Evolutionary conservation across 2,888 invertebrate species (phyloP).

Genomic region (Eudemis profundana): DNA sequence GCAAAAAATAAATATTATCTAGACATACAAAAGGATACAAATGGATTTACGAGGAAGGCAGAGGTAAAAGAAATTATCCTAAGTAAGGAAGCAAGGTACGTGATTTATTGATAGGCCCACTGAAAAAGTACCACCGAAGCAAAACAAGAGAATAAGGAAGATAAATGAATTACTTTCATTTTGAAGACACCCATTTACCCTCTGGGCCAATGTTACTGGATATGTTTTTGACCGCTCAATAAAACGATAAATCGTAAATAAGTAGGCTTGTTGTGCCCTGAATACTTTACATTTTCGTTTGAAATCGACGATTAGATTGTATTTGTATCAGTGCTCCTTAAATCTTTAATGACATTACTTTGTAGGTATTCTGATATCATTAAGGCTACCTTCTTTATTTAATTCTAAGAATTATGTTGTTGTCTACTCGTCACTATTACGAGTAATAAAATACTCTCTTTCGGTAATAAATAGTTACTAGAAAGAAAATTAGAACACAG

Average conservation of each 20-base stretch:
- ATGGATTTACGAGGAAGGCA: slow-evolving; percentile 62
- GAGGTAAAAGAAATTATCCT: slow-evolving; percentile 68
- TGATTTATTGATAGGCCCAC: slow-evolving; percentile 77
- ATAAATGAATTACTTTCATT: slow-evolving; percentile 79
- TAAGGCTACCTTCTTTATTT: too few species aligned
- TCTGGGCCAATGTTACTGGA: slow-evolving; percentile 17
- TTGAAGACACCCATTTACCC: slow-evolving; percentile 61
- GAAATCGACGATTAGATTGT: slow-evolving; percentile 1
- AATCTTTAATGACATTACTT: too few species aligned
- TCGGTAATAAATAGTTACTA: too few species aligned
- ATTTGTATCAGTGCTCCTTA: too few species aligned
- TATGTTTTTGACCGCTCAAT: slow-evolving; percentile 34
- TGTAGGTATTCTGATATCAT: neutral
- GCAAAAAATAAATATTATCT: slow-evolving; percentile 34
- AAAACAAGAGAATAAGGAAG: slow-evolving; percentile 78
- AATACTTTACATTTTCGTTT: neutral
- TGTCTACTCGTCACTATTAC: too few species aligned
- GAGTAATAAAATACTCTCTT: too few species aligned
- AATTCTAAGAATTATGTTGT: too few species aligned
- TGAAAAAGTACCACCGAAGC: slow-evolving; percentile 67
- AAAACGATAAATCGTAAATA: slow-evolving; percentile 25
- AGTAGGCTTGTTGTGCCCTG: slow-evolving; percentile 5
- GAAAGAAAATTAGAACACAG: too few species aligned
- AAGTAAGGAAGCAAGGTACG: slow-evolving; percentile 72
- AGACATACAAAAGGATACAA: slow-evolving; percentile 58